phyloP scores from a whole-genome alignment of 2,113 vertebrate genomes.

The Nibea coibor region DNA sequence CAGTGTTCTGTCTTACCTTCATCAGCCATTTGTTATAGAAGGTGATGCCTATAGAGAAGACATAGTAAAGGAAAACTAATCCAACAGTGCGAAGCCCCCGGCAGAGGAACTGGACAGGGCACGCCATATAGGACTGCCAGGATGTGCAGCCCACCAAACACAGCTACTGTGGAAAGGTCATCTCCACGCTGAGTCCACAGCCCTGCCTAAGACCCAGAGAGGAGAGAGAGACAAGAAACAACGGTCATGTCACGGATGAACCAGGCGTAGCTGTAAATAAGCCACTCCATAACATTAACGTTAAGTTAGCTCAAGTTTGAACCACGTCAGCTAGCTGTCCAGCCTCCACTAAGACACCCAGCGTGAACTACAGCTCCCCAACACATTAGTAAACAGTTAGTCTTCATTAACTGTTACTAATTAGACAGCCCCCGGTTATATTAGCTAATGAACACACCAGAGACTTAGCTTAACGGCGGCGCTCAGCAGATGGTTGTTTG shows the following conservation, averaged over 20 bases:
- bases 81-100: constrained; percentile 82
- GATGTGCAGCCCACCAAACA: not conserved
- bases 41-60: constrained; percentile 94
- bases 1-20: constrained; percentile 79
- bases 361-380: not conserved
- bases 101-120: constrained; percentile 81
- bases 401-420: not conserved
- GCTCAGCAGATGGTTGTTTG: constrained; percentile 19
- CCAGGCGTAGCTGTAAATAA: not conserved
- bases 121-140: constrained; percentile 71
- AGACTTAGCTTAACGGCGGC: not conserved
- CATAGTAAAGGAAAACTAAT: constrained; percentile 90
- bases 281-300: not conserved
- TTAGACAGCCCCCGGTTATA: not conserved
- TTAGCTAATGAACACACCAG: not conserved
- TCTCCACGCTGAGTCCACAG: constrained; percentile 17
- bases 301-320: constrained; percentile 3
- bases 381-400: not conserved
- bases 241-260: not conserved
- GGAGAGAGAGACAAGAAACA: not conserved
- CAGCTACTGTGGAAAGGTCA: constrained; percentile 44
- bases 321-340: not conserved
- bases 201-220: not conserved
- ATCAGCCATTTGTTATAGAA: constrained; percentile 98
- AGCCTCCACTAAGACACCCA: not conserved